Conservation (phyloP, 2,797 vertebrate genomes). For the Coluber constrictor region DNA sequence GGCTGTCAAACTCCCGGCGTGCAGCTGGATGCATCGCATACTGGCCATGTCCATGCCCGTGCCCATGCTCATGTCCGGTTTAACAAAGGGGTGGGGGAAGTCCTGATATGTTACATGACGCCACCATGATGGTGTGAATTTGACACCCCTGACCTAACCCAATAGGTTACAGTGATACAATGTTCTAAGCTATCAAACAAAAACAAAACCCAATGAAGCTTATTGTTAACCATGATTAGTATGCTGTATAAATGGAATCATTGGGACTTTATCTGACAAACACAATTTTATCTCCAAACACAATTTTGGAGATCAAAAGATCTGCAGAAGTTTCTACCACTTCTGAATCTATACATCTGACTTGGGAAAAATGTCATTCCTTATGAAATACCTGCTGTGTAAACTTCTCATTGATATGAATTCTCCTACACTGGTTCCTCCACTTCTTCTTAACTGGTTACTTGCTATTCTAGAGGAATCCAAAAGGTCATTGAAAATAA, state of each 20-base stretch:
- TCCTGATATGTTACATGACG: no score
- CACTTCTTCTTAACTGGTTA: background rate
- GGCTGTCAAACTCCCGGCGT: no score
- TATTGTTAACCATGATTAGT: background rate
- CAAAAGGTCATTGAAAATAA: background rate
- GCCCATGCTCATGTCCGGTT: no score
- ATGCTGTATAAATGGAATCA: background rate
- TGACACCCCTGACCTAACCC: no score
- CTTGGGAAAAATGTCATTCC: background rate
- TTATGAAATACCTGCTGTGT: background rate
- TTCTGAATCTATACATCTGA: background rate
- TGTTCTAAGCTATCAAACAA: background rate
- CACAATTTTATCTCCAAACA: background rate
- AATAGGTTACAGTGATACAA: no score
- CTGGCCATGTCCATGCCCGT: no score
- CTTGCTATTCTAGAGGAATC: background rate
- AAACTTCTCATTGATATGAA: background rate
- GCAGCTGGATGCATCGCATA: accelerated
- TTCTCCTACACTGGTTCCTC: background rate
- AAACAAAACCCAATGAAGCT: background rate
- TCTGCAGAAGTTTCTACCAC: background rate
- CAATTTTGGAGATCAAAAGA: background rate
- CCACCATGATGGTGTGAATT: no score
- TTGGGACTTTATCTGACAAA: background rate
- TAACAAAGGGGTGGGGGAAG: no score